These are phyloP conservation scores for Diadema setosum DNA, from an alignment of 35 echinoderm and acorn worm species.

Conservation along the genomic window DNA sequence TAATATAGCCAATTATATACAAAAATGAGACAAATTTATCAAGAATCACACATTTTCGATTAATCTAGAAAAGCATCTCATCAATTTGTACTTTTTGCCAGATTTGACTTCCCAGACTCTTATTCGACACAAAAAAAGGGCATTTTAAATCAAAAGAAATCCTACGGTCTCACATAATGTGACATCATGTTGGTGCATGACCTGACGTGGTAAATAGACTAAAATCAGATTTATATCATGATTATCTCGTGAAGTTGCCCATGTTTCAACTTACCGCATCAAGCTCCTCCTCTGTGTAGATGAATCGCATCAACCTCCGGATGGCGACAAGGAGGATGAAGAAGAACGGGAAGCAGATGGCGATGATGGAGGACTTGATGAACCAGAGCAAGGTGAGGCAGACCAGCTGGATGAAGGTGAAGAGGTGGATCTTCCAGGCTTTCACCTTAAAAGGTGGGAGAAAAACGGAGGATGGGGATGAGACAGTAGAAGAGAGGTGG, in stretches of 20 bases:
- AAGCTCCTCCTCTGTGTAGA: conserved; percentile 69
- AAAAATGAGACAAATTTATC: too few species aligned
- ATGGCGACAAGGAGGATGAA: conserved; percentile 80
- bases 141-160: background rate
- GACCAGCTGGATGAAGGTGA: conserved; percentile 73
- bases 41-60: too few species aligned
- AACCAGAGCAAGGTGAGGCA: conserved; percentile 67
- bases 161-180: background rate
- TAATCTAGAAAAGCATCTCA: too few species aligned
- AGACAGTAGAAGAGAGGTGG: too few species aligned
- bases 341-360: conserved; percentile 89
- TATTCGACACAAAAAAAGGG: too few species aligned
- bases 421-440: conserved; percentile 87
- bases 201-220: background rate
- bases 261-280: conserved; percentile 65
- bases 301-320: conserved; percentile 45
- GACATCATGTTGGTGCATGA: background rate
- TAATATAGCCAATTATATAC: too few species aligned
- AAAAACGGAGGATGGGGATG: background rate
- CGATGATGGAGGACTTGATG: conserved; percentile 72
- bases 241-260: background rate
- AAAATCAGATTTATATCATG: background rate
- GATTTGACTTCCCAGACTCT: background rate
- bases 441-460: conserved; percentile 57
- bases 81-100: background rate